Conservation (phyloP, 2,888 invertebrate genomes). For the Erebia palarica region DNA sequence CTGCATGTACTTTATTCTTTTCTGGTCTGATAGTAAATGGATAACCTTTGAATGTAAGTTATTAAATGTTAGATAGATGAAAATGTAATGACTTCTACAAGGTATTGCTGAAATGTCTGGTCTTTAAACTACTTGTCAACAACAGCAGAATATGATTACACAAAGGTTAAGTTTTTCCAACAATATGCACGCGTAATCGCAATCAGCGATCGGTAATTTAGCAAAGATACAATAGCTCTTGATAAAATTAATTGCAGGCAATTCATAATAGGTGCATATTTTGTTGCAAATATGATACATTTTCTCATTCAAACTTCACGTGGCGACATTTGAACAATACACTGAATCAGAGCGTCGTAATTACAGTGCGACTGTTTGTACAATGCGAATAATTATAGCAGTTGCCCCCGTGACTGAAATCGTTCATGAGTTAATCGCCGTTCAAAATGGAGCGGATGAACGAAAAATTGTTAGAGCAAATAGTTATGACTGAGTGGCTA, state of each 20-base stretch:
- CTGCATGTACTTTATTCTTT: too few relatives aligned
- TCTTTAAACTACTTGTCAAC: too few relatives aligned
- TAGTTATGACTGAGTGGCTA: conserved; percentile 22
- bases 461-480: conserved; percentile 54
- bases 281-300: conserved; percentile 47
- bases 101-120: too few relatives aligned
- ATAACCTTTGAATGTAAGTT: too few relatives aligned
- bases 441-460: conserved; percentile 54
- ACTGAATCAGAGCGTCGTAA: conserved; percentile 71
- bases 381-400: conserved; percentile 77
- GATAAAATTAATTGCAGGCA: conserved; percentile 45
- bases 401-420: conserved; percentile 69
- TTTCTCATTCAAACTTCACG: conserved; percentile 48
- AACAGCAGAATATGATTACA: background rate
- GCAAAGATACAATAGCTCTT: conserved; percentile 35
- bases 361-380: conserved; percentile 72
- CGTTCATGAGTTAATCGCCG: conserved; percentile 64
- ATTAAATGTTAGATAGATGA: too few relatives aligned
- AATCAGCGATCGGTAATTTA: conserved; percentile 32
- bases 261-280: conserved; percentile 41
- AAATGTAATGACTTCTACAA: too few relatives aligned
- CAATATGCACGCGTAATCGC: background rate
- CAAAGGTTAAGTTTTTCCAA: background rate
- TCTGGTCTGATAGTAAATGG: too few relatives aligned
- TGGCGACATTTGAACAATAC: conserved; percentile 75